Conservation (phyloP, 2,888 invertebrate species). For the Parnassius glacialis region DNA sequence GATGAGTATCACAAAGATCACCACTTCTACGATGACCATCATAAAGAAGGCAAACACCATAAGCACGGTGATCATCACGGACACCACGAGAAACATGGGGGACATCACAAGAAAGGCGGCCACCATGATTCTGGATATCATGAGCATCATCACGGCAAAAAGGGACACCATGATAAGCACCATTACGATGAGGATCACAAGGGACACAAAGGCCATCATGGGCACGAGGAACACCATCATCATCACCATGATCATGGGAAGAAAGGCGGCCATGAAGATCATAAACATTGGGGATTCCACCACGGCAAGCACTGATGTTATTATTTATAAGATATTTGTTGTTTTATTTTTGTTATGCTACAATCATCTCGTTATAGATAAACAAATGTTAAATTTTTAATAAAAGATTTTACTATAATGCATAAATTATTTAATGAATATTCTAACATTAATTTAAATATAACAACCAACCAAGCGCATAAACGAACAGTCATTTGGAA, state of each 20-base stretch:
- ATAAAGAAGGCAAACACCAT: constrained; percentile 91
- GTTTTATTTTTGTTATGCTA: constrained; percentile 48
- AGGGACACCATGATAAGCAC: constrained; percentile 91
- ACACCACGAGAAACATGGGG: constrained; percentile 88
- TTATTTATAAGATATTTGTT: constrained; percentile 47
- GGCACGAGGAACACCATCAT: constrained; percentile 87
- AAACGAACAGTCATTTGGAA: constrained; percentile 64
- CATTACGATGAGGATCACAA: constrained; percentile 91
- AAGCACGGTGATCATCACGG: constrained; percentile 90
- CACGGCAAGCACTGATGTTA: constrained; percentile 75
- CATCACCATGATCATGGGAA: constrained; percentile 89
- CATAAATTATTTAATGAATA: constrained; percentile 3
- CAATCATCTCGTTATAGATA: constrained; percentile 67
- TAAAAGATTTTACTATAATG: constrained; percentile 7
- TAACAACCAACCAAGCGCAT: constrained; percentile 28
- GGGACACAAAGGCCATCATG: constrained; percentile 89
- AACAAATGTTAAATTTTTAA: constrained; percentile 35
- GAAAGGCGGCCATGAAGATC: constrained; percentile 88
- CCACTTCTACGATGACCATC: constrained; percentile 93
- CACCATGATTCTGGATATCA: constrained; percentile 89
- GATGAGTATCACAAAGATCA: constrained; percentile 93
- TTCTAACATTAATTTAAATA: not conserved
- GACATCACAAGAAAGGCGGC: constrained; percentile 90
- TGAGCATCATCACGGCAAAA: constrained; percentile 88
- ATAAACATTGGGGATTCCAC: constrained; percentile 87